Evolutionary conservation across 2,113 vertebrate genomes (phyloP).

Genomic region (Vombatus ursinus): DNA sequence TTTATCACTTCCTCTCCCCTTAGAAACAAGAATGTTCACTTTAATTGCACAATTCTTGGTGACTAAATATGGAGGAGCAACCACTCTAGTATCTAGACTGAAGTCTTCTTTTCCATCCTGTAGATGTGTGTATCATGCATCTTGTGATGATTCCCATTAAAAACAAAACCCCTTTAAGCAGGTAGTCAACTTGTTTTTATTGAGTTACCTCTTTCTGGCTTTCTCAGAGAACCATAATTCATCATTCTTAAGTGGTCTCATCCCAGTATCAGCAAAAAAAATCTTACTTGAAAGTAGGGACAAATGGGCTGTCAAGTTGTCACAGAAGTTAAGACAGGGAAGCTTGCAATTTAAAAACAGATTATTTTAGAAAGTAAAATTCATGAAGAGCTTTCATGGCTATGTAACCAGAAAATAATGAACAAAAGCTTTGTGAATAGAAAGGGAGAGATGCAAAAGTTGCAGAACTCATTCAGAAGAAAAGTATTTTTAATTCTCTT

Average conservation of each 20-base stretch:
- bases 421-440: conserved; percentile 6
- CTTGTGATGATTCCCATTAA: neutral
- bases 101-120: neutral
- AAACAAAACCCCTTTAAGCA: neutral
- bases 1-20: neutral
- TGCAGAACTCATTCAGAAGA: neutral
- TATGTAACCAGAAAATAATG: neutral
- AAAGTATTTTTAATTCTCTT: neutral
- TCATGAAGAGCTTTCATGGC: neutral
- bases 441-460: neutral
- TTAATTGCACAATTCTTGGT: neutral
- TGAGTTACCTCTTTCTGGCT: neutral
- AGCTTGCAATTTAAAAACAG: neutral
- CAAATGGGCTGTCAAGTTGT: neutral
- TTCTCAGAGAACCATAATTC: neutral
- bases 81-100: neutral
- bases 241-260: neutral
- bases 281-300: neutral
- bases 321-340: neutral
- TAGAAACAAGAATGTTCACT: neutral
- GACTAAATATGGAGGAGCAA: neutral
- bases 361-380: neutral
- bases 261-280: neutral
- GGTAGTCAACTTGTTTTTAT: neutral
- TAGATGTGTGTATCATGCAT: neutral